Evolutionary conservation across 1,140 invertebrate species (phyloP), one percentile per base, ranked within the genome.

Genomic region (Leptopilina boulardi): DNA sequence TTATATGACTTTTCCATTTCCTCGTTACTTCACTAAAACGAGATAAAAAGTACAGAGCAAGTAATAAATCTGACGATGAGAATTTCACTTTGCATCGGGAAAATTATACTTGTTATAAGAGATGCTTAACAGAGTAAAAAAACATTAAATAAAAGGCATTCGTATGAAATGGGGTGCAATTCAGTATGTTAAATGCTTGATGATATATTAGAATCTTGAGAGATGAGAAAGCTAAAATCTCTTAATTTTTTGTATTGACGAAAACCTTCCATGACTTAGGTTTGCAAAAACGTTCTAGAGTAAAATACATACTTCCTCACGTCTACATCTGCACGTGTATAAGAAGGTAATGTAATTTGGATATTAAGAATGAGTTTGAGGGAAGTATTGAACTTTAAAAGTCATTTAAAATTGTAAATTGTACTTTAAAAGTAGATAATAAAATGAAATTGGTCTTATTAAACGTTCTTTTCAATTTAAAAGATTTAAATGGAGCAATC

Each of bases 31-130:
- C 21, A 26, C 54, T 59, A 21, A 59, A 21, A 5, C 10, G 19
- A 59, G 54, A 26, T 59, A 59, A 59, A 26, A 11, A 59, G 21
- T 59, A 26, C 54, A 21, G 54, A 59, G 21, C 21, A 26, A 26
- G 26, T 59, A 26, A 59, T 26, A 59, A 59, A 59, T 59, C 54
- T 59, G 54, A 59, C 54, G 21, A 21, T 26, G 54, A 59, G 54
- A 59, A 59, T 59, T 59, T 59, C 54, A 26, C 54, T 26, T 13
- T 59, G 54, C 54, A 59, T 9, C 9, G 23, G 54, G 23, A 59
- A 59, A 23, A 19, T 59, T 13, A 26, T 21, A 11, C 19, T 26
- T 59, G 9, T 59, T 59, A 26, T 59, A 13, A 13, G 54, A 59
- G 23, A 10, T 59, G 1, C 54, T 3, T 21, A 26, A 59, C 2